A percentile compares a stretch with the other conserved stretches of the same genome.
Conservation (phyloP, 2,797 vertebrate genomes). For the Decapterus maruadsi region DNA sequence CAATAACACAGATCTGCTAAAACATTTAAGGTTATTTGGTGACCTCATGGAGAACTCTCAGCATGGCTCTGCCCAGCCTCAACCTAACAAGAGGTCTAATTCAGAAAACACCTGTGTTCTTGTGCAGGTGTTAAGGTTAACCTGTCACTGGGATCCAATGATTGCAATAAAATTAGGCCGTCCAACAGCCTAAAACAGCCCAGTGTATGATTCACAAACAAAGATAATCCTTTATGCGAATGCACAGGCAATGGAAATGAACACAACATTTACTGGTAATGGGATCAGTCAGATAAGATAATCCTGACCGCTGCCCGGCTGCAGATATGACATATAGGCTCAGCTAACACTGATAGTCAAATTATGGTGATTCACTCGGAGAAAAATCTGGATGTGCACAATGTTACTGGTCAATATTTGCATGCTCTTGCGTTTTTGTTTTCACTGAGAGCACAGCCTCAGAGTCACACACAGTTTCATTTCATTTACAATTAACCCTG, state of each 20-base stretch:
- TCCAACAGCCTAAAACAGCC: background rate
- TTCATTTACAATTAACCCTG: background rate
- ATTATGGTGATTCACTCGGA: background rate
- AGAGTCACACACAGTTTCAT: background rate
- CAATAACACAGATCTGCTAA: conserved; percentile 10
- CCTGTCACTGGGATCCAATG: conserved; percentile 21
- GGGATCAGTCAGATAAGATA: conserved; percentile 23
- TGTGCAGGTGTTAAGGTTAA: conserved; percentile 24
- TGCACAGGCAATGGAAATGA: conserved; percentile 21
- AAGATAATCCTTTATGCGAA: conserved; percentile 18
- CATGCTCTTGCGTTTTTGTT: background rate
- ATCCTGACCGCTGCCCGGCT: background rate
- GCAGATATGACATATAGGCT: background rate
- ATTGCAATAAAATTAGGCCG: conserved; percentile 4
- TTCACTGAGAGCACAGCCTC: background rate
- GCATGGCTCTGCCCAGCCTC: conserved; percentile 12
- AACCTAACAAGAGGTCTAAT: conserved; percentile 40
- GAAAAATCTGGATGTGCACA: conserved; percentile 4
- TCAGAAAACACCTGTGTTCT: conserved; percentile 41
- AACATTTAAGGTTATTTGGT: conserved; percentile 40
- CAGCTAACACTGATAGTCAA: conserved; percentile 11
- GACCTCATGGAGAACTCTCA: conserved; percentile 18
- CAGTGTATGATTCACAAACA: conserved; percentile 2
- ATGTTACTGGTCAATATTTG: conserved; percentile 9
- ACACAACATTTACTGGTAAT: conserved; percentile 1